Conservation (phyloP, 1,140 invertebrate genomes). For the Drosophila grimshawi region DNA sequence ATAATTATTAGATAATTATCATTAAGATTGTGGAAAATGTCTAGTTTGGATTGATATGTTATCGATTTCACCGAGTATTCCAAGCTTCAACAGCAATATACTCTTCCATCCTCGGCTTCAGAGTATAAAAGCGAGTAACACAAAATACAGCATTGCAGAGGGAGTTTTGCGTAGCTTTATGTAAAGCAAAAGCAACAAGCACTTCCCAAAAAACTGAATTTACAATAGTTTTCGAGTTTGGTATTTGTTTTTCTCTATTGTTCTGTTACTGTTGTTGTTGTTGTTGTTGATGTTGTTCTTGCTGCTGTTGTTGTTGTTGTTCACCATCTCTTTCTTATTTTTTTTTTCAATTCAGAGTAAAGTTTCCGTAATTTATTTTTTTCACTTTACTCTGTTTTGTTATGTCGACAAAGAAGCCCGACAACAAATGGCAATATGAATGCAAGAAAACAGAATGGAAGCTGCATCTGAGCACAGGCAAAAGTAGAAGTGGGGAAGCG, state of each 20-base stretch:
- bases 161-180: not conserved
- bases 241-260: conserved; percentile 31
- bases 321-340: not conserved
- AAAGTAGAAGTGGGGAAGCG: not conserved
- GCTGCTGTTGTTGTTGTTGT: too few species aligned
- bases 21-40: too few species aligned
- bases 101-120: not conserved
- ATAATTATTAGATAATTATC: too few species aligned
- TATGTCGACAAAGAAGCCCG: conserved; percentile 69
- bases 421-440: conserved; percentile 69
- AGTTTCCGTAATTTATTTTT: conserved; percentile 17
- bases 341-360: conserved; percentile 17
- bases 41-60: too few species aligned
- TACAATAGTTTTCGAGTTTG: conserved; percentile 73
- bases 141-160: not conserved
- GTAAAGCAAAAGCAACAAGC: conserved; percentile 2
- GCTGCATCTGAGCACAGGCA: conserved; percentile 32
- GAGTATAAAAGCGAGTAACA: not conserved
- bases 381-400: conserved; percentile 55
- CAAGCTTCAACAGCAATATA: too few species aligned
- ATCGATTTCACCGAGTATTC: too few species aligned
- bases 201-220: conserved; percentile 63
- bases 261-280: conserved; percentile 14
- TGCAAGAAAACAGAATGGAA: conserved; percentile 42
- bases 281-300: conserved; percentile 15